A percentile compares a stretch with the other conserved stretches of the same genome.
Conservation (phyloP, 2,888 invertebrate genomes). For the Strigamia maritima region DNA sequence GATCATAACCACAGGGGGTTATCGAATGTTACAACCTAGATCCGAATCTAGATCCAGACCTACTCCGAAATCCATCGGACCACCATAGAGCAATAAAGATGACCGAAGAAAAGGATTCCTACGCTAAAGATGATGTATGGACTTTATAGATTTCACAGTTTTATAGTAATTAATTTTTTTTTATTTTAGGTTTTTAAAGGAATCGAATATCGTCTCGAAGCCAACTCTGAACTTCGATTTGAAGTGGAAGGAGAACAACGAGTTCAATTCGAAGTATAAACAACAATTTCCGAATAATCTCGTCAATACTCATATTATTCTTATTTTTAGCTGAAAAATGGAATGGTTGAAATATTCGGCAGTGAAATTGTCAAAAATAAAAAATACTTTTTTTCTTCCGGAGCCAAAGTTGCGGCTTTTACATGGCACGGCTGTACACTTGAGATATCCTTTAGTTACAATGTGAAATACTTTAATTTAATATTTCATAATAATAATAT, state of each 20-base stretch:
- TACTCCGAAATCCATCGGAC: background rate
- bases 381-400: conserved; percentile 80
- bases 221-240: conserved; percentile 86
- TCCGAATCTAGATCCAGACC: no score
- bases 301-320: conserved; percentile 40
- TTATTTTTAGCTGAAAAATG: conserved; percentile 68
- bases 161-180: background rate
- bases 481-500: background rate
- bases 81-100: background rate
- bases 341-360: conserved; percentile 94
- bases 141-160: no score
- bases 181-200: conserved; percentile 36
- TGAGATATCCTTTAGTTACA: conserved; percentile 55
- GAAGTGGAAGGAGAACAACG: conserved; percentile 88
- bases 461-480: background rate
- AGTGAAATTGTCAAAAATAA: conserved; percentile 91
- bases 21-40: no score
- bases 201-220: conserved; percentile 74
- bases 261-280: conserved; percentile 68
- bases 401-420: conserved; percentile 91
- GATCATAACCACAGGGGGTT: no score
- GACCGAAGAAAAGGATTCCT: background rate
- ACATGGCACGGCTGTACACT: conserved; percentile 93
- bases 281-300: background rate
- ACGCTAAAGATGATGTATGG: conserved; percentile 15